phyloP scores from a whole-genome alignment of 2,797 vertebrate genomes.

The Lemur catta region DNA sequence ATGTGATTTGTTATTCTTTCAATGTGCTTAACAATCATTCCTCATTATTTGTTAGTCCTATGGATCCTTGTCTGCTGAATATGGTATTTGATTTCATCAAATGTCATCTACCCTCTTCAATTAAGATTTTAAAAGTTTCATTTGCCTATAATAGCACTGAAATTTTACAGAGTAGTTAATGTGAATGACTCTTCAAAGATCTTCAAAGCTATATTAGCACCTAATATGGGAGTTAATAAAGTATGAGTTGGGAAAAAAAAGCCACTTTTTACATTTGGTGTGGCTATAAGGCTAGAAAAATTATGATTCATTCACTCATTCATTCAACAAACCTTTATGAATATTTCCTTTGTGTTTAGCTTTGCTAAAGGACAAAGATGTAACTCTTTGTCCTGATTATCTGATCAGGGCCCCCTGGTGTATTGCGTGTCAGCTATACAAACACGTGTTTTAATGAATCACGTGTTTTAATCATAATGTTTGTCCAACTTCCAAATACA shows the following conservation, averaged over 20 bases:
- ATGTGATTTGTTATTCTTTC: constrained; percentile 17
- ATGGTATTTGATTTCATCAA: neutral
- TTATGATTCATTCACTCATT: neutral
- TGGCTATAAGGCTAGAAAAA: neutral
- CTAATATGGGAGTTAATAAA: neutral
- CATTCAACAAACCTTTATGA: constrained; percentile 10
- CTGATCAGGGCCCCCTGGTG: neutral
- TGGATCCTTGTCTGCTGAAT: neutral
- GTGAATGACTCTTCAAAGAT: constrained; percentile 16
- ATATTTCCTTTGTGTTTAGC: neutral
- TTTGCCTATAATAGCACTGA: neutral
- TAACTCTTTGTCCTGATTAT: neutral
- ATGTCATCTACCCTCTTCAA: neutral
- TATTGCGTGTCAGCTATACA: neutral
- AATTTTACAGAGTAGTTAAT: constrained; percentile 5
- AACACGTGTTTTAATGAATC: neutral
- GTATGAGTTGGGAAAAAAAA: neutral
- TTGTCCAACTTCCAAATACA: neutral
- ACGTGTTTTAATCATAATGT: neutral
- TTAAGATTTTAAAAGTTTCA: constrained; percentile 1
- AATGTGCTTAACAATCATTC: neutral
- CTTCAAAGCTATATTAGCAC: neutral
- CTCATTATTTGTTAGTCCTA: neutral
- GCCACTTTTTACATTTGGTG: neutral
- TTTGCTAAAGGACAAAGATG: neutral